Evolutionary conservation across 2,797 vertebrate genomes (phyloP).

Genomic region (Rhinella marina): DNA sequence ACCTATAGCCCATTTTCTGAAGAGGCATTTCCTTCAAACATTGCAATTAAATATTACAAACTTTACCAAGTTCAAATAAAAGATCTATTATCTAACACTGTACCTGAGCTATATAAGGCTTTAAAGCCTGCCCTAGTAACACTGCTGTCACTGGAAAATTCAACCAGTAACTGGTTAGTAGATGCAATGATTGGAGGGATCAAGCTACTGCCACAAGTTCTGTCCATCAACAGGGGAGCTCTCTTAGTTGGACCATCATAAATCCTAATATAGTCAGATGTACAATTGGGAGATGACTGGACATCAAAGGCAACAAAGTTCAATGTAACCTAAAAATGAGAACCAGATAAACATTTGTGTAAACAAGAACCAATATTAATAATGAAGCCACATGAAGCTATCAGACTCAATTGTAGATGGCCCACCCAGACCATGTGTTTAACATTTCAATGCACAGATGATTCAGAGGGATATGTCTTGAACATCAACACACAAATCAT

Average conservation of each 20-base stretch:
- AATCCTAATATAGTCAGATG: constrained; percentile 71
- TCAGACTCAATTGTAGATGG: no score
- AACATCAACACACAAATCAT: no score
- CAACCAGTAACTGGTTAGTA: constrained; percentile 66
- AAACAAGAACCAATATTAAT: not conserved
- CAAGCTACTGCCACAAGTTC: constrained; percentile 63
- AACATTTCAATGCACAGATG: no score
- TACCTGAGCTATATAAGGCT: constrained; percentile 70
- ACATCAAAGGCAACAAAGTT: constrained; percentile 70
- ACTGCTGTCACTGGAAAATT: constrained; percentile 68
- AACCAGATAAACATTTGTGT: not conserved
- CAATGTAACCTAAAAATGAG: constrained; percentile 66
- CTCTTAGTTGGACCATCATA: constrained; percentile 69
- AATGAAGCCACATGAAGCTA: no score
- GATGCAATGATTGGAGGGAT: constrained; percentile 65
- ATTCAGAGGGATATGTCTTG: no score
- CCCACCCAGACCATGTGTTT: no score
- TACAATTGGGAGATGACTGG: constrained; percentile 65
- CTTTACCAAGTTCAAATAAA: no score
- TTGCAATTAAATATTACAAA: no score
- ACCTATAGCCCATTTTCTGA: no score
- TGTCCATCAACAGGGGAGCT: constrained; percentile 67
- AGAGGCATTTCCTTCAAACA: no score
- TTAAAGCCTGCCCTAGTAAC: constrained; percentile 67
- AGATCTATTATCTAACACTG: not conserved